A percentile compares a stretch with the other conserved stretches of the same genome.
phyloP scores from a whole-genome alignment of 2,113 vertebrate species.

The Otis tarda region DNA sequence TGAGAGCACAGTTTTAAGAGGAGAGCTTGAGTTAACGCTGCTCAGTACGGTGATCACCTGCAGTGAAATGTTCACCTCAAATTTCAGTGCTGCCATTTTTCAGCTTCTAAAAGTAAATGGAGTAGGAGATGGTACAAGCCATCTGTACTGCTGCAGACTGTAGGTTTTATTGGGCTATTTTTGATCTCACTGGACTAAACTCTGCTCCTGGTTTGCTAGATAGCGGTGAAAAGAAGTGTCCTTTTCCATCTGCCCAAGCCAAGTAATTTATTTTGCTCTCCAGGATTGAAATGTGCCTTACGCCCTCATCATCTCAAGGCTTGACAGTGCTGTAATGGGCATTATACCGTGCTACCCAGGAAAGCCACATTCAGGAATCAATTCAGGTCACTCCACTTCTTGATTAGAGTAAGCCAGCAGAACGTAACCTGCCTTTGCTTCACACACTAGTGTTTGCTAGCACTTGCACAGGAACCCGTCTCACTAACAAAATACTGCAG shows the following conservation, averaged over 20 bases:
- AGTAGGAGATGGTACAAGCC: conserved; percentile 3
- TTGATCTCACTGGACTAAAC: conserved; percentile 28
- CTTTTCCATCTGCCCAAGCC: conserved; percentile 30
- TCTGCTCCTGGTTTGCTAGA: conserved; percentile 15
- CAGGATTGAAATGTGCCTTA: conserved; percentile 24
- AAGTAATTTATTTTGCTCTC: conserved; percentile 49
- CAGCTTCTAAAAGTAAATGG: conserved; percentile 32
- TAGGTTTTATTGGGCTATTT: conserved; percentile 36
- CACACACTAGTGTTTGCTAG: neutral
- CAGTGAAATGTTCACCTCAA: conserved; percentile 17
- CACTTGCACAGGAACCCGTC: neutral
- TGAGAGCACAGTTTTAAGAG: neutral
- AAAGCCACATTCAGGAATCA: neutral
- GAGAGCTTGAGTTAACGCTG: neutral
- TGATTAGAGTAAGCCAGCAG: neutral
- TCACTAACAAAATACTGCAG: neutral
- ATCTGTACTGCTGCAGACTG: conserved; percentile 13
- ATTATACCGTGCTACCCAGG: neutral
- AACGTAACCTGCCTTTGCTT: neutral
- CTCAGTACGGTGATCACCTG: neutral
- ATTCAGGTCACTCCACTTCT: neutral
- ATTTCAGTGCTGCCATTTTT: conserved; percentile 12
- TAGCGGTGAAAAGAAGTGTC: conserved; percentile 12
- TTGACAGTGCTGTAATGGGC: neutral
- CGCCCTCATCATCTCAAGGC: neutral